These are phyloP conservation scores for Alloscopus bannaensis DNA, from an alignment of 2,888 invertebrate species.

Conservation along the genomic window DNA sequence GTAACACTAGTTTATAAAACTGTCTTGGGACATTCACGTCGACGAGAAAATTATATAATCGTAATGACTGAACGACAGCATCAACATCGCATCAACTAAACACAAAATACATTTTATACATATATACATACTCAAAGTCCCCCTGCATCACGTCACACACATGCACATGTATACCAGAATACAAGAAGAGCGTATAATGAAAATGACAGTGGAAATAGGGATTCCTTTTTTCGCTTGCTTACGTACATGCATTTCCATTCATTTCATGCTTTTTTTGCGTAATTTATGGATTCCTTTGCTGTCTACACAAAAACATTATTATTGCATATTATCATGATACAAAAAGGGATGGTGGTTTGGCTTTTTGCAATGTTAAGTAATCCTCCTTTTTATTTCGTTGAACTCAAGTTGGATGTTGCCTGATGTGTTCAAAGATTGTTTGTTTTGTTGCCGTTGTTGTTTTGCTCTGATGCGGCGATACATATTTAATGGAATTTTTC, in stretches of 20 bases:
- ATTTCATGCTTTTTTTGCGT: too few relatives aligned
- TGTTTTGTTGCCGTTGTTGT: conserved; percentile 2
- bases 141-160: not conserved
- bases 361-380: conserved; percentile 37
- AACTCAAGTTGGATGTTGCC: conserved; percentile 8
- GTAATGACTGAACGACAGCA: conserved; percentile 41
- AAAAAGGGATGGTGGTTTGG: conserved; percentile 4
- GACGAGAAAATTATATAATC: conserved; percentile 40
- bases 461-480: not conserved
- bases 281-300: not conserved
- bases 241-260: too few relatives aligned
- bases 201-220: conserved; percentile 40
- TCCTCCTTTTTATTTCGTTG: too few relatives aligned
- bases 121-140: not conserved
- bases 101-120: conserved; percentile 3
- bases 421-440: not conserved
- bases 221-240: conserved; percentile 15
- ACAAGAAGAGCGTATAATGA: conserved; percentile 17
- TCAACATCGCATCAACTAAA: conserved; percentile 3
- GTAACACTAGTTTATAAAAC: conserved; percentile 39
- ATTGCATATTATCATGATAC: too few relatives aligned
- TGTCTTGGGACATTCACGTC: conserved; percentile 38
- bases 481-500: conserved; percentile 5
- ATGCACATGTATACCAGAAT: not conserved
- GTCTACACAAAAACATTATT: too few relatives aligned